Evolutionary conservation across 2,113 vertebrate species (phyloP), one percentile per base, ranked within the genome.

Genomic region (Rhynchomys soricoides): DNA sequence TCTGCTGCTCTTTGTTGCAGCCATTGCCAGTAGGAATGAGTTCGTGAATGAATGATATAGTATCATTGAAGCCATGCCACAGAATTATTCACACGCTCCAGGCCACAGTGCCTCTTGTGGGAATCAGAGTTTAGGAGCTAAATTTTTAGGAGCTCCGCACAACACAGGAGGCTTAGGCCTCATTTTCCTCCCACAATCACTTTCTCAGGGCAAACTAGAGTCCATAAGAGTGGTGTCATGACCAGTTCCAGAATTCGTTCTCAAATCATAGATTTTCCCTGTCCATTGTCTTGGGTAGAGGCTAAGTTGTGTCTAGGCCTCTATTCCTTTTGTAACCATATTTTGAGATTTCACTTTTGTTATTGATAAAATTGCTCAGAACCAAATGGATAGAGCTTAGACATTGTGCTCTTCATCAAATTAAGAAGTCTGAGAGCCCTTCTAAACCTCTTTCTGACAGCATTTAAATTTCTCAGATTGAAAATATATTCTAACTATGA

Each of bases 261-360:
- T 34, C 13, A 55, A 81, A 78, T 55, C 22, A 55, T 86, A 11
- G 1, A 68, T 34, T 86, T 88, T 66, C 50, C 52, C 77, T 43
- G 37, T 10, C 21, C 4, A 21, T 78, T 37, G 16, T 26, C 29
- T 64, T 34, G 66, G 57, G 48, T 9, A 64, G 68, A 94, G 4
- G 3, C 19, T 16, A 3, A 34, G 5, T 79, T 83, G 3, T 57
- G 0, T 81, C 50, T 77, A 90, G 48, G 64, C 7, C 21, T 87
- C 82, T 82, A 37, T 91, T 16, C 5, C 17, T 97, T 93, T 87
- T 16, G 26, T 64, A 64, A 64, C 62, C 62, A 64, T 13, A 78
- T 16, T 93, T 59, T 52, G 89, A 59, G 19, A 62, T 90, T 78
- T 70, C 86, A 22, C 34, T 52, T 89, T 89, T 77, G 45, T 95